Evolutionary conservation across 2,888 invertebrate species (phyloP).

Genomic region (Agrotis puta): DNA sequence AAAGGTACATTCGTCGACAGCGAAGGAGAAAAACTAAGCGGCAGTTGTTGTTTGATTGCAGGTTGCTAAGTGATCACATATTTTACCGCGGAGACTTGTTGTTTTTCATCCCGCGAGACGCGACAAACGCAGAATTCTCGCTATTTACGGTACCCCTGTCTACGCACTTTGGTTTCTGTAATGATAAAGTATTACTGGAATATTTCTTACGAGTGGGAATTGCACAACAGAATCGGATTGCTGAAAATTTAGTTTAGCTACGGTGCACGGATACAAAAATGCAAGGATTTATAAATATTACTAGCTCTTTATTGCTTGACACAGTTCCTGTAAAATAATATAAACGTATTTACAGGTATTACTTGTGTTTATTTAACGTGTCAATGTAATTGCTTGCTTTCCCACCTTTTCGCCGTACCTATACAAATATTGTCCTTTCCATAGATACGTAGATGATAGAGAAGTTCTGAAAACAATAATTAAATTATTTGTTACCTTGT

Average conservation of each 20-base stretch:
- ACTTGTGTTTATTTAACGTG: not conserved
- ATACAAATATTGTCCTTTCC: not conserved
- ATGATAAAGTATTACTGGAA: constrained; percentile 47
- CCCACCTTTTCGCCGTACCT: not conserved
- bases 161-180: constrained; percentile 63
- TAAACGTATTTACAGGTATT: not conserved
- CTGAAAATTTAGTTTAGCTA: not conserved
- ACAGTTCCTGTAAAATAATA: not conserved
- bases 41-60: constrained; percentile 87
- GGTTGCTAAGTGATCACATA: constrained; percentile 90
- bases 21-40: constrained; percentile 81
- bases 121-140: constrained; percentile 68
- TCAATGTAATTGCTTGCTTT: not conserved
- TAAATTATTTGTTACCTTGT: not conserved
- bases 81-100: constrained; percentile 82
- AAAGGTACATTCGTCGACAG: constrained; percentile 70
- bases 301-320: too few relatives aligned
- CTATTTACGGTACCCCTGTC: constrained; percentile 63
- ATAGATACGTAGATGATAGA: not conserved
- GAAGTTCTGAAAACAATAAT: not conserved
- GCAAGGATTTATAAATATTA: too few relatives aligned
- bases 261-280: too few relatives aligned
- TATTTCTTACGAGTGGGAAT: constrained; percentile 16
- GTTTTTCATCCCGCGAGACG: constrained; percentile 80
- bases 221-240: not conserved